Evolutionary conservation across 2,888 invertebrate genomes (phyloP), one percentile per base, ranked within the genome.

Genomic region (Hesperia comma): DNA sequence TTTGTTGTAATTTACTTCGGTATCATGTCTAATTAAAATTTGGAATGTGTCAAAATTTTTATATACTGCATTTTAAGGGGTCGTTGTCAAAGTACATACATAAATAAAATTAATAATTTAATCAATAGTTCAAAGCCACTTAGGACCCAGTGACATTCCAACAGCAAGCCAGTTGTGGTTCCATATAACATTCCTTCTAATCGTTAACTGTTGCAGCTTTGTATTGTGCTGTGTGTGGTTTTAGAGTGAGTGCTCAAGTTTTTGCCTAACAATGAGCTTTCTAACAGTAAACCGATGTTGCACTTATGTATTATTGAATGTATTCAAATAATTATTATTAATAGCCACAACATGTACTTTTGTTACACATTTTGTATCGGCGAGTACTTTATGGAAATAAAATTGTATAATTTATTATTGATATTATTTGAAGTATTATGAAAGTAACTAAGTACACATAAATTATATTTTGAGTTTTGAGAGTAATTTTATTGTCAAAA

Each of bases 201-300:
- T 61, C 54, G 46, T 72, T 73, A 72, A 75, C 74, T 78, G 78
- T 79, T 54, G 12, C 61, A 68, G 75, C 75, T 77, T 75, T 77
- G 76, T 55, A 57, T 57, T 76, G 79, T 80, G 78, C 77, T 76
- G 72, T 77, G 81, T 77, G 79, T 81, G 80, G 76, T 76, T 77
- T 76, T 79, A 76, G 71, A 75, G 76, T 77, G 75, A 74, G 72
- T 74, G 49, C 49, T 79, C 72, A 75, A 74, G 68, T 70, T 77
- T 72, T 73, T 75, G 68, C 69, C 71, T 76, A 78, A 76, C 78
- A 75, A 71, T 72, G 69, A 77, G 79, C 79, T 82, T 78, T 62
- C 63, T 74, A 72, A 72, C 74, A 64, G 54, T 56, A 41, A 55
- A 56, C 54, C 32, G 49, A 32, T 58, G 57, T 53, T 15, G 37